Base-by-base conservation (phyloP, 1,140 invertebrate genomes). In the Arctopsyche grandis region DNA sequence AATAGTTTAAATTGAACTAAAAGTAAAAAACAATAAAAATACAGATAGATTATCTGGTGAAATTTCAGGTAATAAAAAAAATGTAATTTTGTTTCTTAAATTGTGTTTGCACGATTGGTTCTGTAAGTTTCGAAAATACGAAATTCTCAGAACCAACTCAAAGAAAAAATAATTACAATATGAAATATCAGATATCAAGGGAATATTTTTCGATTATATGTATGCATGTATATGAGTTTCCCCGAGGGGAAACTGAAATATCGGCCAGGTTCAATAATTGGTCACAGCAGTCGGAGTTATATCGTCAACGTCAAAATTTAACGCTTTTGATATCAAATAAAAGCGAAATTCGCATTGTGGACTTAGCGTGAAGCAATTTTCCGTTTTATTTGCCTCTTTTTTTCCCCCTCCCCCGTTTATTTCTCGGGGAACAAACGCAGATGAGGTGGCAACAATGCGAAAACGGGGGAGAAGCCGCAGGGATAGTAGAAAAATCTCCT, bases 271-370 rank as follows among this genome's bases (percentile, higher is more conserved):
- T 52, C 48, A 10, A 52, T 52, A 52, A 5, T 52, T 10, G 48
- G 10, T 52, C 48, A 10, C 48, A 16, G 48, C 7, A 38, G 3
- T 7, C 7, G 7, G 29, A 38, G 29, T 38, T 38, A 38, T 38
- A 7, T 7, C 60, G 60, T 66, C 60, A 26, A 21, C 60, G 60
- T 66, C 60, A 22, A 66, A 66, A 66, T 26, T 66, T 66, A 26
- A 66, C 60, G 60, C 60, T 66, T 66, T 66, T 22, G 21, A 66
- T 21, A 21, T 22, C n/a, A 66, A 66, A 16, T 66, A 21, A 22
- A 66, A 12, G 21, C 19, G 10, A 21, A 22, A 66, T 66, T 26
- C 60, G 24, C 60, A 66, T 66, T 66, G 60, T 66, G 21, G 60
- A 26, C 21, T 66, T 22, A 66, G 19, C 19, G 4, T n/a, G 19